These are phyloP conservation scores for Biston stratarius DNA, from an alignment of 2,888 invertebrate genomes.

Conservation along the genomic window DNA sequence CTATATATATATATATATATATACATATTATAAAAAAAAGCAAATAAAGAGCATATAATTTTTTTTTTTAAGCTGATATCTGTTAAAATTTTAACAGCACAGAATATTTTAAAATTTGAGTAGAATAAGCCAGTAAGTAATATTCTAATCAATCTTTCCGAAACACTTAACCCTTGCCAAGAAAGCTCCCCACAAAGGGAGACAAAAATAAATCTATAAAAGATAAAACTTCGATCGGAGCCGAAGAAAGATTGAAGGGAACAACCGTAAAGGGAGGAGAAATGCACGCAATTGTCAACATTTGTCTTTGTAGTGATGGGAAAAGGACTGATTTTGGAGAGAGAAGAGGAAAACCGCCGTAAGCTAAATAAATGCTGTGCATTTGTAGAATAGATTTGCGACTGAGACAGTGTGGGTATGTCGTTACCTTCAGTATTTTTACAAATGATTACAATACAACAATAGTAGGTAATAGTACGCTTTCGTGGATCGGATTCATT, in stretches of 20 bases:
- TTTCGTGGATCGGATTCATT: no score
- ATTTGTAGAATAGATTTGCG: conserved; percentile 4
- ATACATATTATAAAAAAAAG: no score
- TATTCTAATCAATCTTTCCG: conserved; percentile 12
- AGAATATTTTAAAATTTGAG: no score
- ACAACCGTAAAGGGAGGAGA: conserved; percentile 36
- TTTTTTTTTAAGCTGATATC: no score
- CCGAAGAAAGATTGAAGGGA: conserved; percentile 45
- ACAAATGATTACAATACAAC: no score
- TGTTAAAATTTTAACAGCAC: no score
- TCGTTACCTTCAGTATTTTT: background rate
- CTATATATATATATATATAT: no score
- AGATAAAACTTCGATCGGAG: conserved; percentile 37
- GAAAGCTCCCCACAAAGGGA: conserved; percentile 11
- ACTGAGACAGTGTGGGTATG: background rate
- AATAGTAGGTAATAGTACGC: no score
- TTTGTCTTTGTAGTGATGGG: conserved; percentile 36
- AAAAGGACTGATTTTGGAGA: conserved; percentile 8
- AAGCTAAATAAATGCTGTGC: conserved; percentile 6
- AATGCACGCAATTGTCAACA: conserved; percentile 39
- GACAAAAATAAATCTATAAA: conserved; percentile 43
- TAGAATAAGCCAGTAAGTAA: background rate
- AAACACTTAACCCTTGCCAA: conserved; percentile 28
- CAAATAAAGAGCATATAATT: no score
- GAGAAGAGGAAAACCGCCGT: background rate